Base-by-base conservation (phyloP, 1,140 invertebrate species). In the Carposina sasakii region DNA sequence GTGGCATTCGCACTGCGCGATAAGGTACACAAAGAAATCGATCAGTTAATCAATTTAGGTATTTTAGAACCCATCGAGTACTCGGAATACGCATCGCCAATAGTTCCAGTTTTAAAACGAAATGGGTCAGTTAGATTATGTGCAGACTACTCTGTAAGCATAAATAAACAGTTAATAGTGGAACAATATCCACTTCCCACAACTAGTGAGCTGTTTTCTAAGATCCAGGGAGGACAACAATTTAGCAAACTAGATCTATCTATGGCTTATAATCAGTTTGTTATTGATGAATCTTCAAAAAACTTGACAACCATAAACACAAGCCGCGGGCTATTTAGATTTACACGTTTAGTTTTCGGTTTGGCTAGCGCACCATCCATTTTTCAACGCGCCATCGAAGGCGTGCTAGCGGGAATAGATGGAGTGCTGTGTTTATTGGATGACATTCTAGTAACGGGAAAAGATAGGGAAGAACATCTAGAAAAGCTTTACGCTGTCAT, bases 101-200 rank as follows among this genome's bases (percentile, higher is more conserved):
- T n/a, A n/a, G n/a, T n/a, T n/a, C 31, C 31, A n/a, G 31, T 15
- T 33, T 13, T 33, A 4, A 33, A 33, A 13, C 8, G 13, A 33
- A 15, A 33, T 13, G 31, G 31, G 4, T 8, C 8, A 15, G 8
- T 33, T n/a, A 33, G 31, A 33, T 3, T 33, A 8, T 33, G 31
- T 13, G 31, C n/a, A 8, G 31, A 33, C 15, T 33, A 33, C 15
- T 33, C 31, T 4, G 31, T 33, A 8, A 33, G 9, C 5, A 33
- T 33, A 10, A 20, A 37, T 19, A 37, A 19, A 37, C 34, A 37
- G n/a, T 13, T 37, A 19, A 5, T 37, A 13, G 19, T 37, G n/a
- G 34, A 37, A 19, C 15, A 37, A 20, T 37, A 37, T 20, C 34
- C 34, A 17, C 34, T 37, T 8, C 34, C 34, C 5, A 37, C 34